Conservation (phyloP, 2,797 vertebrate genomes). For the Melanotaenia boesemani region DNA sequence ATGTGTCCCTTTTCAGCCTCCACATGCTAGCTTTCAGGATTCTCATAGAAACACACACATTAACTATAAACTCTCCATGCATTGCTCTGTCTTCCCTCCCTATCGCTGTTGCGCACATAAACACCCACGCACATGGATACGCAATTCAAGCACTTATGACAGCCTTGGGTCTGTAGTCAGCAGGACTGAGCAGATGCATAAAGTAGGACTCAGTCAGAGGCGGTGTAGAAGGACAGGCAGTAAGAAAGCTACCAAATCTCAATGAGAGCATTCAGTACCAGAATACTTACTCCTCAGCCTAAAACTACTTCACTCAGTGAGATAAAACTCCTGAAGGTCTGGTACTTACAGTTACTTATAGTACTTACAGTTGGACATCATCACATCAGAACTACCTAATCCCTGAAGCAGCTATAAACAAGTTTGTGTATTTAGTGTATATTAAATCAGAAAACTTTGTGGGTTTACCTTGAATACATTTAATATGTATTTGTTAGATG, state of each 20-base stretch:
- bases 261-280: conserved; percentile 23
- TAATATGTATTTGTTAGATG: neutral
- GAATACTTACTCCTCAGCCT: conserved; percentile 17
- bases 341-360: neutral
- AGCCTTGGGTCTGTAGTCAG: conserved; percentile 73
- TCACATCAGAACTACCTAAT: neutral
- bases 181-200: conserved; percentile 59
- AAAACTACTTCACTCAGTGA: conserved; percentile 16
- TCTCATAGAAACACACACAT: conserved; percentile 41
- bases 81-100: conserved; percentile 4
- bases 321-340: neutral
- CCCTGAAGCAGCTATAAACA: neutral
- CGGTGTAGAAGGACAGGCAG: conserved; percentile 20
- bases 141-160: conserved; percentile 53
- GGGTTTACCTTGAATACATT: neutral
- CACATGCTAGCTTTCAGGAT: conserved; percentile 57
- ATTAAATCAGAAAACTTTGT: neutral
- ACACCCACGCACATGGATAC: conserved; percentile 65
- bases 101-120: conserved; percentile 42
- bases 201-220: conserved; percentile 27
- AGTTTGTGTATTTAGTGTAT: neutral
- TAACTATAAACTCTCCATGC: conserved; percentile 50
- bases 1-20: conserved; percentile 68
- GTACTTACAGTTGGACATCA: conserved; percentile 1
- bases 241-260: conserved; percentile 39